Evolutionary conservation across 2,888 invertebrate genomes (phyloP).

Genomic region (Drosophila maculinotata): DNA sequence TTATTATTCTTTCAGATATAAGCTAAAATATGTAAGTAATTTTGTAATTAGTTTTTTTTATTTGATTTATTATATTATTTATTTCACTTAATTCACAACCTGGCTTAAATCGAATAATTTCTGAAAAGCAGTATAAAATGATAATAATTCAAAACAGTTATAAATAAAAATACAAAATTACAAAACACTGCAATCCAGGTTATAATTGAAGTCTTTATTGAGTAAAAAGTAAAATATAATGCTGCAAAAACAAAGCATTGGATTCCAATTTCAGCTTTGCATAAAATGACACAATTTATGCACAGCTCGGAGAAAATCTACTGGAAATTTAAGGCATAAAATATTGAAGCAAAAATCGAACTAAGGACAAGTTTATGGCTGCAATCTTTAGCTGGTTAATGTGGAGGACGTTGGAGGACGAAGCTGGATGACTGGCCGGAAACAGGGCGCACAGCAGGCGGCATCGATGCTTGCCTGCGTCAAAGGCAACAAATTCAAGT

Average conservation of each 20-base stretch:
- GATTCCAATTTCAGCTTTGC: neutral
- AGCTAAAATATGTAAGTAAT: neutral
- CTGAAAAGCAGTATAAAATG: neutral
- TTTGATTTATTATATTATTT: neutral
- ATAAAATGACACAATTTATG: constrained; percentile 2
- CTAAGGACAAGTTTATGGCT: constrained; percentile 25
- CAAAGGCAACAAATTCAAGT: constrained; percentile 70
- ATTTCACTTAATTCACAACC: constrained; percentile 19
- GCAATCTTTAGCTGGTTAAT: constrained; percentile 28
- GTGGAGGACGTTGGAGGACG: neutral
- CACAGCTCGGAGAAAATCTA: neutral
- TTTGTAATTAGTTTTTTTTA: neutral
- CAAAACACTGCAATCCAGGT: too few relatives aligned
- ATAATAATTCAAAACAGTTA: neutral
- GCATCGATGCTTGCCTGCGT: constrained; percentile 28
- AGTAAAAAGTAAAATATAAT: too few relatives aligned
- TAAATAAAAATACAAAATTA: too few relatives aligned
- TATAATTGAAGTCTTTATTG: too few relatives aligned
- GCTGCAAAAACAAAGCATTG: neutral
- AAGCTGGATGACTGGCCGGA: constrained; percentile 57
- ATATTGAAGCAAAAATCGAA: constrained; percentile 23
- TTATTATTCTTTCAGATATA: constrained; percentile 6
- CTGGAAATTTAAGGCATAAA: constrained; percentile 23
- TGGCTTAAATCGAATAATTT: neutral
- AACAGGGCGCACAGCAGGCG: constrained; percentile 62